These are phyloP conservation scores for Lepidurus couesii DNA, from an alignment of 1,140 invertebrate genomes.

Conservation along the genomic window DNA sequence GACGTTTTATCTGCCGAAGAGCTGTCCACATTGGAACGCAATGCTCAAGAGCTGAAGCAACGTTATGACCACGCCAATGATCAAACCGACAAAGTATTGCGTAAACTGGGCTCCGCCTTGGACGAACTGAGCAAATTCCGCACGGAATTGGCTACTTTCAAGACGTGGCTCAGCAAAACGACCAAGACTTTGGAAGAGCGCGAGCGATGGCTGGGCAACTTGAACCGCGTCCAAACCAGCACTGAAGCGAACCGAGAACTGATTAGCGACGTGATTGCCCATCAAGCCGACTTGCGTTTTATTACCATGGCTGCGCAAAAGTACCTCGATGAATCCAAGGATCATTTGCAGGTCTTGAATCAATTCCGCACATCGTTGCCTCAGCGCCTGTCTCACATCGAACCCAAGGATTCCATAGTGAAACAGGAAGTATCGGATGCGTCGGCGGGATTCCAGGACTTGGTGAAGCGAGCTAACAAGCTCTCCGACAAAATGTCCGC, in stretches of 20 bases:
- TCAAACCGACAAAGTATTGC: slow-evolving; percentile 68
- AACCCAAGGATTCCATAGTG: slow-evolving; percentile 64
- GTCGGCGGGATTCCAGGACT: slow-evolving; percentile 50
- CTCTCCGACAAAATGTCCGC: slow-evolving; percentile 70
- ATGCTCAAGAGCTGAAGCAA: slow-evolving; percentile 71
- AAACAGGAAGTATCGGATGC: slow-evolving; percentile 59
- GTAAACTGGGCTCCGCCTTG: slow-evolving; percentile 66
- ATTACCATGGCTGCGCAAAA: slow-evolving; percentile 92
- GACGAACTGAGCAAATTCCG: slow-evolving; percentile 84
- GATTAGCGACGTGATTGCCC: slow-evolving; percentile 87
- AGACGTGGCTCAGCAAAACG: slow-evolving; percentile 74
- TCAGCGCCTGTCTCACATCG: slow-evolving; percentile 67
- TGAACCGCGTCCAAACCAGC: slow-evolving; percentile 64
- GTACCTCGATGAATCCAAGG: slow-evolving; percentile 88
- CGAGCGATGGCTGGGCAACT: slow-evolving; percentile 71
- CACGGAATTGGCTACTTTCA: slow-evolving; percentile 72
- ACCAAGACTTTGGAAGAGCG: slow-evolving; percentile 74
- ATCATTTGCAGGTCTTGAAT: slow-evolving; percentile 73
- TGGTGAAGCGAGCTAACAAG: slow-evolving; percentile 66
- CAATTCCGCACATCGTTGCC: slow-evolving; percentile 76
- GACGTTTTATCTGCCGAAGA: slow-evolving; percentile 86
- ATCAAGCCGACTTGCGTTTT: slow-evolving; percentile 87
- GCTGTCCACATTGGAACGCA: slow-evolving; percentile 75
- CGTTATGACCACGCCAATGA: slow-evolving; percentile 74
- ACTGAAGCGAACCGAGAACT: slow-evolving; percentile 74